Percentiles rank a stretch among this genome's conserved stretches.
Conservation (phyloP, 2,797 vertebrate species). For the Euthynnus affinis region DNA sequence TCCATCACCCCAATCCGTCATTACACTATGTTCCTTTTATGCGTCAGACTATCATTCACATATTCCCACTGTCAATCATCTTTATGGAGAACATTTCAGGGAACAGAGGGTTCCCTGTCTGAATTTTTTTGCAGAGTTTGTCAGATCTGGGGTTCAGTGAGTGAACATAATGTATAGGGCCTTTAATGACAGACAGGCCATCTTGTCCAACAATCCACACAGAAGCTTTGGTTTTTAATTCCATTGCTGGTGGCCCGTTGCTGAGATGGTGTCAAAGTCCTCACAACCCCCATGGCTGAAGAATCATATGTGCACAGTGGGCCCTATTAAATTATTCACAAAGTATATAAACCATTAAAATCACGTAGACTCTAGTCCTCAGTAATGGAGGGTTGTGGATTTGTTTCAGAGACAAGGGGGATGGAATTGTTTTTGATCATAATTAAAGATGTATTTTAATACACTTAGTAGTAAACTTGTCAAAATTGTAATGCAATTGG, state of each 20-base stretch:
- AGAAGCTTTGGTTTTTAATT: conserved; percentile 42
- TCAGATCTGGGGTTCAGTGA: conserved; percentile 54
- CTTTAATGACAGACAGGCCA: conserved; percentile 48
- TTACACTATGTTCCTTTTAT: conserved; percentile 67
- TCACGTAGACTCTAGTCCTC: conserved; percentile 5
- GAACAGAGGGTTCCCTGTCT: conserved; percentile 42
- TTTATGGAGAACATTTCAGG: conserved; percentile 69
- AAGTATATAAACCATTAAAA: conserved; percentile 39
- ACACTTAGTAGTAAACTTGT: not conserved
- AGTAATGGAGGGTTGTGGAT: conserved; percentile 27
- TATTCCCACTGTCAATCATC: conserved; percentile 79
- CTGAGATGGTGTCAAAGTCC: conserved; percentile 17
- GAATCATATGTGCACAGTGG: conserved; percentile 26
- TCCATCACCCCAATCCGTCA: conserved; percentile 64
- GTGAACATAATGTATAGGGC: conserved; percentile 45
- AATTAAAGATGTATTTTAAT: conserved; percentile 20
- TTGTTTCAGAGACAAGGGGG: not conserved
- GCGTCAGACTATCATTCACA: conserved; percentile 72
- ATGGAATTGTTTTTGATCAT: conserved; percentile 26
- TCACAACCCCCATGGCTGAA: not conserved
- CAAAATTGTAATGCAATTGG: not conserved
- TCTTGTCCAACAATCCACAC: conserved; percentile 47
- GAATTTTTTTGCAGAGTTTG: conserved; percentile 40
- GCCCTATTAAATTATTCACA: conserved; percentile 38
- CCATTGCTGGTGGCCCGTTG: conserved; percentile 32